Conservation (phyloP, 1,140 invertebrate genomes). For the Ericerus pela region DNA sequence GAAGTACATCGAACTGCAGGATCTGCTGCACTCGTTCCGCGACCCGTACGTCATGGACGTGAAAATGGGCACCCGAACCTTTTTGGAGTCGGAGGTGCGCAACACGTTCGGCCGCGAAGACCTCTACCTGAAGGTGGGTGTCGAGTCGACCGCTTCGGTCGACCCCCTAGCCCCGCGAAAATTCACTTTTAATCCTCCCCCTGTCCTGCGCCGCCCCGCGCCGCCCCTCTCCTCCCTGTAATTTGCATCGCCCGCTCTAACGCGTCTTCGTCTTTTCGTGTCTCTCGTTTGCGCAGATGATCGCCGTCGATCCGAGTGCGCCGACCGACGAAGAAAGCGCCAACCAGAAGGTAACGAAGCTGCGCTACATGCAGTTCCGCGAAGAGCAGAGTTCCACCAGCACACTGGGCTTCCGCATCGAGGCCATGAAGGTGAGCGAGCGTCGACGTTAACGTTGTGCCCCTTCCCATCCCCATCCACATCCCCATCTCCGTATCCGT, state of each 20-base stretch:
- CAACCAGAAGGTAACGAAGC: conserved; percentile 68
- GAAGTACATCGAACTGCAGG: conserved; percentile 78
- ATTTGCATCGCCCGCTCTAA: too few species aligned
- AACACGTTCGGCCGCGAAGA: conserved; percentile 61
- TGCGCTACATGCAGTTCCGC: conserved; percentile 89
- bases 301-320: conserved; percentile 72
- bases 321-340: conserved; percentile 69
- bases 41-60: conserved; percentile 85
- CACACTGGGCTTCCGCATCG: conserved; percentile 85
- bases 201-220: too few species aligned
- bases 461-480: too few species aligned
- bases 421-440: conserved; percentile 89
- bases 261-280: background rate
- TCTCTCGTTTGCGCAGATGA: conserved; percentile 48
- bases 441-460: too few species aligned
- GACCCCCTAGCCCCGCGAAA: too few species aligned
- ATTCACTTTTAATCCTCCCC: too few species aligned
- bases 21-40: conserved; percentile 66
- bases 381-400: conserved; percentile 86
- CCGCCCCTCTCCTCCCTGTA: too few species aligned
- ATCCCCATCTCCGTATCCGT: too few species aligned
- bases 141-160: too few species aligned
- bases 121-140: conserved; percentile 57
- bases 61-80: conserved; percentile 83
- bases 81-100: conserved; percentile 82